These are phyloP conservation scores for Cichladusa arquata DNA, from an alignment of 2,113 vertebrate species.

Conservation along the genomic window DNA sequence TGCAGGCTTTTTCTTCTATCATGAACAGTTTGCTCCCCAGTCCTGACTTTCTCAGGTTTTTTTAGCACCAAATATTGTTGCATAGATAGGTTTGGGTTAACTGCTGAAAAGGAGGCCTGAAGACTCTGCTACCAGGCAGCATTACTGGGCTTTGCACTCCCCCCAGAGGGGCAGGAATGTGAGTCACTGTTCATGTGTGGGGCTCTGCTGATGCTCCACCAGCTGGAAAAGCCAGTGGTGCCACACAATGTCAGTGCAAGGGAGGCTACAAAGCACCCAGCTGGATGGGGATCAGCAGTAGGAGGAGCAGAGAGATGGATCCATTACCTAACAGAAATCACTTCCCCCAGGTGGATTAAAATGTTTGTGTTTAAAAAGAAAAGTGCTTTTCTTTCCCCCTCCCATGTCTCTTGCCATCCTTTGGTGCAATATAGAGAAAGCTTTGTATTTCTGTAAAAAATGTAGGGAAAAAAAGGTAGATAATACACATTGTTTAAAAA, in stretches of 20 bases:
- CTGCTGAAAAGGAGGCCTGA: not conserved
- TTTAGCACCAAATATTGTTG: not conserved
- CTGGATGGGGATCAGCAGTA: not conserved
- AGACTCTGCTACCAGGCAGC: not conserved
- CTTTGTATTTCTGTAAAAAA: not conserved
- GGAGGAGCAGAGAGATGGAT: not conserved
- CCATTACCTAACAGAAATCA: not conserved
- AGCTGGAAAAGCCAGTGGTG: not conserved
- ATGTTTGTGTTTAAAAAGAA: not conserved
- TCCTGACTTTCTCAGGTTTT: not conserved
- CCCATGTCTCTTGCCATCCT: not conserved
- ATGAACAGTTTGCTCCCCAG: not conserved
- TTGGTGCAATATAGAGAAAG: not conserved
- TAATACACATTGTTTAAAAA: not conserved
- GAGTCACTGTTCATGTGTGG: fast-evolving
- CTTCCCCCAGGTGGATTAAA: fast-evolving
- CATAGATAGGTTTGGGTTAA: not conserved
- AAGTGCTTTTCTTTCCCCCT: fast-evolving
- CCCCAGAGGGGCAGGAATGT: not conserved
- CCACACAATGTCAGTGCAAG: not conserved
- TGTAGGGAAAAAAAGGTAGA: not conserved
- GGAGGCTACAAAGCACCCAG: not conserved
- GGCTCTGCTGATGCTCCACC: not conserved
- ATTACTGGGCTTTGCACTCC: not conserved
- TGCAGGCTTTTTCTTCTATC: not conserved